Evolutionary conservation across 2,888 invertebrate species (phyloP).

Genomic region (Spisula subtruncata): DNA sequence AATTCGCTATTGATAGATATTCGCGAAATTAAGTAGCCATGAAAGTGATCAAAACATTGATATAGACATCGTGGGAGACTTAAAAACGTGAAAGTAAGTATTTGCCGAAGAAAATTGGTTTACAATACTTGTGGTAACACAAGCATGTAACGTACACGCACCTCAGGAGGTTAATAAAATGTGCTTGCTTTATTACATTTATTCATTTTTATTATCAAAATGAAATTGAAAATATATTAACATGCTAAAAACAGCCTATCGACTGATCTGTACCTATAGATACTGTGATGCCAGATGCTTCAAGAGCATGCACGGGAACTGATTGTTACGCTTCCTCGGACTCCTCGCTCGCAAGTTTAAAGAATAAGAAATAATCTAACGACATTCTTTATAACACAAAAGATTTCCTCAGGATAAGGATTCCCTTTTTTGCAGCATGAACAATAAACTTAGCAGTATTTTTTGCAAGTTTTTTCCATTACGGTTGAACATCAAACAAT

Average conservation of each 20-base stretch:
- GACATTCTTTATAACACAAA: constrained; percentile 5
- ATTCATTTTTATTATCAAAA: constrained; percentile 7
- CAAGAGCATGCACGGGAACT: background rate
- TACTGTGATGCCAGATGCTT: background rate
- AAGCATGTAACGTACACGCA: background rate
- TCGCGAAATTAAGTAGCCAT: too few relatives aligned
- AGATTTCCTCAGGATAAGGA: background rate
- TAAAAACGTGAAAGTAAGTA: too few relatives aligned
- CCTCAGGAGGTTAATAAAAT: background rate
- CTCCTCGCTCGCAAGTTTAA: background rate
- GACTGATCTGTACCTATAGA: background rate
- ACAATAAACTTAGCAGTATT: background rate
- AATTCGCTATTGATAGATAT: too few relatives aligned
- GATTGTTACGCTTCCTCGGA: background rate
- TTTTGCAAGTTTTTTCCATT: constrained; percentile 3
- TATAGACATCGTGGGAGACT: too few relatives aligned
- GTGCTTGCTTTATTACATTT: background rate
- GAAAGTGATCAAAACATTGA: too few relatives aligned
- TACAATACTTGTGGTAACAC: too few relatives aligned
- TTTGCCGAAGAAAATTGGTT: too few relatives aligned
- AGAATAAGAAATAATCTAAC: background rate
- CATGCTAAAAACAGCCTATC: background rate
- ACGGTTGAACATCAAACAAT: background rate
- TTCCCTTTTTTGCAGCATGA: background rate
- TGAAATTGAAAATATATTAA: constrained; percentile 26